Evolutionary conservation across 2,888 invertebrate species (phyloP).

Genomic region (Tipula helvola): DNA sequence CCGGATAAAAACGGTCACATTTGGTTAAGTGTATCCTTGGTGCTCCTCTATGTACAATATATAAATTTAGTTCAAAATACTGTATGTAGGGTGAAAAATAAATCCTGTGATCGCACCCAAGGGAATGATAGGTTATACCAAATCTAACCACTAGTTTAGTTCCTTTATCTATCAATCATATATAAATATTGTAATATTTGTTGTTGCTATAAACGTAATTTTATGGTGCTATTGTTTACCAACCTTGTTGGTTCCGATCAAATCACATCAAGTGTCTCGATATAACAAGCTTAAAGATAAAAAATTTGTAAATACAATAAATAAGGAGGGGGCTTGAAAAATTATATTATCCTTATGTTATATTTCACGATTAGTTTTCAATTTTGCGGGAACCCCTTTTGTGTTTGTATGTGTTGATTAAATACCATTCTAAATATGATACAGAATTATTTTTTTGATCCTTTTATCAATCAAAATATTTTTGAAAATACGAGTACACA

Average conservation of each 20-base stretch:
- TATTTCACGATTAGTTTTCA: background rate
- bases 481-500: background rate
- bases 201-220: background rate
- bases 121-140: background rate
- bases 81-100: background rate
- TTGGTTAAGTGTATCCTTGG: slow-evolving; percentile 37
- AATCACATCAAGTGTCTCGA: slow-evolving; percentile 4
- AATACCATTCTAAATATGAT: background rate
- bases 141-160: background rate
- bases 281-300: background rate
- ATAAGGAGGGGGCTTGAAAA: background rate
- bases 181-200: background rate
- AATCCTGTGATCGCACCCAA: background rate
- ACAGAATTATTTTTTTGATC: background rate
- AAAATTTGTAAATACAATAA: background rate
- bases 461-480: background rate
- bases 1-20: slow-evolving; percentile 30
- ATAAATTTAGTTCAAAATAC: background rate
- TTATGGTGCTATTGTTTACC: background rate
- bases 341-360: background rate
- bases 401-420: background rate
- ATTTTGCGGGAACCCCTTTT: background rate
- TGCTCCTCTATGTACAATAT: slow-evolving; percentile 33
- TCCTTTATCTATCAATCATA: background rate
- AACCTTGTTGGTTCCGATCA: background rate